phyloP scores from a whole-genome alignment of 2,888 invertebrate species.

The Brachynemurus nebulosus region DNA sequence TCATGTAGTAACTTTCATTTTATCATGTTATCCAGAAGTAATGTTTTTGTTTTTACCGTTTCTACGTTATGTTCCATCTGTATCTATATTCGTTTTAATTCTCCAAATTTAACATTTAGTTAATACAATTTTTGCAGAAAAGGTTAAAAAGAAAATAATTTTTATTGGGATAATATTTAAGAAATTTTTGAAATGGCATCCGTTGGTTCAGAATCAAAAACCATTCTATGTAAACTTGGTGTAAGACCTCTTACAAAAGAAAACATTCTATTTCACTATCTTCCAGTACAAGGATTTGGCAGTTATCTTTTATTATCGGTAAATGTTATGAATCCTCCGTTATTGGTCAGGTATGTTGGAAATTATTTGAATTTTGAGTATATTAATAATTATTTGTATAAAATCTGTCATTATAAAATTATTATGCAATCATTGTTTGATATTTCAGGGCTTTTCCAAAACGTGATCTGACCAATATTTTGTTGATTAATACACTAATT shows the following conservation, averaged over 20 bases:
- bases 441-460: slow-evolving; percentile 53
- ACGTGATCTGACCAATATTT: slow-evolving; percentile 64
- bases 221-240: slow-evolving; percentile 4
- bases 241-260: slow-evolving; percentile 55
- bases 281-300: slow-evolving; percentile 57
- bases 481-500: slow-evolving; percentile 65
- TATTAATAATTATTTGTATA: slow-evolving; percentile 7
- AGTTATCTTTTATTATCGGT: slow-evolving; percentile 68
- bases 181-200: too few species aligned
- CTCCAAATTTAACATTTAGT: too few species aligned
- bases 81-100: too few species aligned
- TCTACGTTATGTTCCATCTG: too few species aligned
- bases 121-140: too few species aligned
- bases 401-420: neutral
- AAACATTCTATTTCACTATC: slow-evolving; percentile 60
- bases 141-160: too few species aligned
- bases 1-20: too few species aligned
- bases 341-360: slow-evolving; percentile 48
- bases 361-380: neutral
- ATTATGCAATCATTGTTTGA: neutral
- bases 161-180: too few species aligned
- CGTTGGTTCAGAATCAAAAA: neutral
- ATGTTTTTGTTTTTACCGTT: too few species aligned
- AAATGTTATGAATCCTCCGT: slow-evolving; percentile 71
- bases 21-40: too few species aligned